phyloP scores from a whole-genome alignment of 2,797 vertebrate genomes.

The Tiaroga cobitis region DNA sequence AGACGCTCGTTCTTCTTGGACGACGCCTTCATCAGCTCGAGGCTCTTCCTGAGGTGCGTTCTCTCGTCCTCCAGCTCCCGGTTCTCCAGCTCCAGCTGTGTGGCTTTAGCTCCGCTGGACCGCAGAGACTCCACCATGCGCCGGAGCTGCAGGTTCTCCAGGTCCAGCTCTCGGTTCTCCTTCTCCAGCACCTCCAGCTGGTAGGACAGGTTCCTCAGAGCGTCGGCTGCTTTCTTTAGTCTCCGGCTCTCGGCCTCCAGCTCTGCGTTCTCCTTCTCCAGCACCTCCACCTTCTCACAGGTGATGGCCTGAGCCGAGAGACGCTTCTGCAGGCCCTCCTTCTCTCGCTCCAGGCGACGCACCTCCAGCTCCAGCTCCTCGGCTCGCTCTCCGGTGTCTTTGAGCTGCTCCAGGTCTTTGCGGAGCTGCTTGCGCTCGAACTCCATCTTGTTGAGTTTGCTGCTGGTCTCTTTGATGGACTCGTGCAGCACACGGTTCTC shows the following conservation, averaged over 20 bases:
- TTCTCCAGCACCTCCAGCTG: slow-evolving; percentile 94
- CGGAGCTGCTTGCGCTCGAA: slow-evolving; percentile 94
- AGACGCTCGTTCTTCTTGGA: slow-evolving; percentile 94
- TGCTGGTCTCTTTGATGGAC: slow-evolving; percentile 93
- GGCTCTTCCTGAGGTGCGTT: slow-evolving; percentile 87
- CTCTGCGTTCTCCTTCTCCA: slow-evolving; percentile 93
- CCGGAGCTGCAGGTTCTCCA: slow-evolving; percentile 91
- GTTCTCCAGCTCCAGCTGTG: slow-evolving; percentile 92
- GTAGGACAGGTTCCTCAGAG: slow-evolving; percentile 88
- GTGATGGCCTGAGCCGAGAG: slow-evolving; percentile 90
- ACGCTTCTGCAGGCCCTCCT: slow-evolving; percentile 92
- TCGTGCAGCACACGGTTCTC: slow-evolving; percentile 96
- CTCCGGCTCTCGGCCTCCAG: slow-evolving; percentile 90
- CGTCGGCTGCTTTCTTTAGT: slow-evolving; percentile 90
- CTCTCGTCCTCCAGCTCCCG: slow-evolving; percentile 93
- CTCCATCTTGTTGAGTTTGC: slow-evolving; percentile 91
- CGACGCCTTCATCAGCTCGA: slow-evolving; percentile 93
- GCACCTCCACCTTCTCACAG: slow-evolving; percentile 88
- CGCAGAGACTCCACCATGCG: slow-evolving; percentile 88
- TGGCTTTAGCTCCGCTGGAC: slow-evolving; percentile 84
- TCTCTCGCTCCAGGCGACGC: slow-evolving; percentile 89
- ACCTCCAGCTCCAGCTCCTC: slow-evolving; percentile 91
- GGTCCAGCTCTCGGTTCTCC: slow-evolving; percentile 92
- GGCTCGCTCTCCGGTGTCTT: slow-evolving; percentile 90
- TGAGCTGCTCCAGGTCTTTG: slow-evolving; percentile 91